A percentile compares a stretch with the other conserved stretches of the same genome.
phyloP scores from a whole-genome alignment of 2,113 vertebrate species.

The Gadus macrocephalus region DNA sequence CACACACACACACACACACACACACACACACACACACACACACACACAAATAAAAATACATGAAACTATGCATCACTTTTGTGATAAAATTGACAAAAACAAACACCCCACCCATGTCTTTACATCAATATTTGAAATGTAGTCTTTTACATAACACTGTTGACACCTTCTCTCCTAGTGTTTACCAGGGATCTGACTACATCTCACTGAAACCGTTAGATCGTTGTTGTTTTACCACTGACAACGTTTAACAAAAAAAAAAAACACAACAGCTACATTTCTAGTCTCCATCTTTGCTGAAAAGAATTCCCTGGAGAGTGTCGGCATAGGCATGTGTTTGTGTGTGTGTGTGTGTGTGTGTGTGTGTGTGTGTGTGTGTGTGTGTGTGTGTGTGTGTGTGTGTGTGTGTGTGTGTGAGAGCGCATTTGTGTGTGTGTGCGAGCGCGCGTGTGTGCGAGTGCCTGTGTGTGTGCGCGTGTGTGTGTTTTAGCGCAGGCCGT shows the following conservation, averaged over 20 bases:
- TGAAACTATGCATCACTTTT: not conserved
- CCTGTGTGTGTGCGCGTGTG: not conserved
- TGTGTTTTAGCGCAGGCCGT: conserved; percentile 11
- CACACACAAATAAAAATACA: not conserved
- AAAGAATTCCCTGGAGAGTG: no score
- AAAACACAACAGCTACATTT: no score
- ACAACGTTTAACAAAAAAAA: no score
- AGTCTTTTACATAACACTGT: no score
- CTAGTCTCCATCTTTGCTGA: no score
- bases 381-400: not conserved
- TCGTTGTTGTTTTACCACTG: no score
- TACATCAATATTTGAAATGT: no score
- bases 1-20: not conserved
- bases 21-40: conserved; percentile 1
- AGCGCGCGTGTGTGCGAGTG: not conserved
- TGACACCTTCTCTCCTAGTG: no score
- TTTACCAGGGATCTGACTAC: no score
- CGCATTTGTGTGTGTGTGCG: not conserved
- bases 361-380: not conserved
- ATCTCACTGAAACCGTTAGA: no score
- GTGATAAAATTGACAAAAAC: no score
- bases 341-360: not conserved
- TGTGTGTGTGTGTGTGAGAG: not conserved
- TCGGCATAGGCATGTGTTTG: not conserved
- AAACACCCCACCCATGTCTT: no score